Evolutionary conservation across 2,888 invertebrate genomes (phyloP), one percentile per base, ranked within the genome.

Genomic region (Drosophila ustulata): DNA sequence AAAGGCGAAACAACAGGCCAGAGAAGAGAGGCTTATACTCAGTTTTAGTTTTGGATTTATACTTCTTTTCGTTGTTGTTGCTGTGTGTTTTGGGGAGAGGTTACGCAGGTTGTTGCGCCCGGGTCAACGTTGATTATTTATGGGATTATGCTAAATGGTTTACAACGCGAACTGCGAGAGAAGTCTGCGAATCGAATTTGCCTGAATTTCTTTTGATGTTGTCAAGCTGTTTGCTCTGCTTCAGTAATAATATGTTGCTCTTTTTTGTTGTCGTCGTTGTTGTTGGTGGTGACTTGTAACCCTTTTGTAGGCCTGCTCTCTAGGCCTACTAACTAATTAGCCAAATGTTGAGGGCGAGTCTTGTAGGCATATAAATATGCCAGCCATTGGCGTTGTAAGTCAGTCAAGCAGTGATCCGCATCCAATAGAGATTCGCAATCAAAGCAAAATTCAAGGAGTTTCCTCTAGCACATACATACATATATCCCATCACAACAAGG

Each of bases 351-450:
- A 71, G 58, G 58, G 34, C 43, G 11, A 4, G 34, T 11, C 32
- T 52, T 68, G 73, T 73, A 80, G 68, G 59, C 76, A 58, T 87
- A 87, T 88, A 87, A 87, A 87, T 87, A 86, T 86, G 78, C 71
- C 71, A 57, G 51, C 39, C 37, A n/a, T 4, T 26, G 30, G 1
- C 71, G 66, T 69, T 74, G 73, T 71, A 73, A 83, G 76, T 88
- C 88, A 89, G 88, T 88, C 63, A 76, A 65, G 72, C 69, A 79
- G 71, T 67, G 78, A 67, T 59, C 68, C 77, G 75, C 78, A 73
- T 69, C 59, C 66, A 61, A 80, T 62, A 75, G 75, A 75, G 62
- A 70, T 66, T 57, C 63, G 6, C 53, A 61, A 23, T 49, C 18
- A 41, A 41, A 41, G 18, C 6, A 7, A 1, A 37, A 4, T 32